Percentiles rank a stretch among this genome's conserved stretches.
These are phyloP conservation scores for Molanna angustata DNA, from an alignment of 2,888 invertebrate genomes.

Conservation along the genomic window DNA sequence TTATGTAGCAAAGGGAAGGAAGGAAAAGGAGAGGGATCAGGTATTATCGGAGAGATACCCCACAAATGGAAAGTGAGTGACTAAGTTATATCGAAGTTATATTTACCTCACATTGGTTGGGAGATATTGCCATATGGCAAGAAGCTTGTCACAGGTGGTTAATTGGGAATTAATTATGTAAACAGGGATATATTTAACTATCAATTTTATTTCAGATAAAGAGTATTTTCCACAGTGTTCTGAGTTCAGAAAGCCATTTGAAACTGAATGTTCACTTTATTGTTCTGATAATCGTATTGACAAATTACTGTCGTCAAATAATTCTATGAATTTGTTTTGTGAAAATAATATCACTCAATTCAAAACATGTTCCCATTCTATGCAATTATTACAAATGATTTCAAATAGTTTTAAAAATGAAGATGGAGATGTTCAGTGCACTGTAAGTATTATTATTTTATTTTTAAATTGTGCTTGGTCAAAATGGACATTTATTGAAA, in stretches of 20 bases:
- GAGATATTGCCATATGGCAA: too few relatives aligned
- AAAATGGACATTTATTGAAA: not conserved
- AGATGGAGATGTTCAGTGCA: slow-evolving; percentile 16
- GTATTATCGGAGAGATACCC: too few relatives aligned
- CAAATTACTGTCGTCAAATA: not conserved
- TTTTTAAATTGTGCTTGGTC: too few relatives aligned
- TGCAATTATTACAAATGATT: slow-evolving; percentile 11
- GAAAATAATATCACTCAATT: slow-evolving; percentile 18
- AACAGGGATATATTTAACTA: too few relatives aligned
- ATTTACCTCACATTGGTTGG: too few relatives aligned
- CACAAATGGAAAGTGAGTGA: too few relatives aligned
- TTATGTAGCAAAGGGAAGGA: too few relatives aligned
- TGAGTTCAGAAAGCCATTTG: slow-evolving; percentile 1
- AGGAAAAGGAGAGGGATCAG: too few relatives aligned
- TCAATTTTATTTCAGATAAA: slow-evolving; percentile 23
- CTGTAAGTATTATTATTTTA: slow-evolving; percentile 23
- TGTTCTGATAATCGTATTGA: slow-evolving; percentile 24
- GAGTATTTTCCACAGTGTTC: slow-evolving; percentile 19
- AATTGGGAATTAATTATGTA: too few relatives aligned
- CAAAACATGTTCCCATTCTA: slow-evolving; percentile 17
- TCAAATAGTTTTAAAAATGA: slow-evolving; percentile 13
- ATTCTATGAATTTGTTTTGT: slow-evolving; percentile 15
- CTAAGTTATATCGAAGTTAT: too few relatives aligned
- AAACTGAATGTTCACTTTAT: slow-evolving; percentile 19
- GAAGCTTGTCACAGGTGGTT: too few relatives aligned